Evolutionary conservation across 1,140 invertebrate species (phyloP).

Genomic region (Leptopilina clavipes): DNA sequence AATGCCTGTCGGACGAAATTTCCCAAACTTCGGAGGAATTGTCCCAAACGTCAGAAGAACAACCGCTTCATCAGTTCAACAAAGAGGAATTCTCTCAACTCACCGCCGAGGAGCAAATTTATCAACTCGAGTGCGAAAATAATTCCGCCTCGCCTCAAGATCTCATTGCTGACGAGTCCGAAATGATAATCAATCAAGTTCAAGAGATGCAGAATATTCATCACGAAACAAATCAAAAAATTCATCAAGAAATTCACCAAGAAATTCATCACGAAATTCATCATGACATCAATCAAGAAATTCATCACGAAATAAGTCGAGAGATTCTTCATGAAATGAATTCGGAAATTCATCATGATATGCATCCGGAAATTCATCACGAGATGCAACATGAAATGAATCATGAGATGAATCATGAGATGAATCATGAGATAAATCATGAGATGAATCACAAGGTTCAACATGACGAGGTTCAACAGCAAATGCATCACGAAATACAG

Average conservation of each 20-base stretch:
- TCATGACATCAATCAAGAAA: not conserved
- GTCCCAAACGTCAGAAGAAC: constrained; percentile 57
- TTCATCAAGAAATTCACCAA: not conserved
- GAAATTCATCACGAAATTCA: constrained; percentile 18
- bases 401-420: not conserved
- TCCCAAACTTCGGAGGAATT: constrained; percentile 54
- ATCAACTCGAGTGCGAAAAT: constrained; percentile 61
- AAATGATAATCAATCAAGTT: constrained; percentile 52
- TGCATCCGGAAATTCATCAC: not conserved
- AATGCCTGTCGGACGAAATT: constrained; percentile 39
- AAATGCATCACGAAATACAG: constrained; percentile 1
- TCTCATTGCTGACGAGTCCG: constrained; percentile 57
- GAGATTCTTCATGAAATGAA: constrained; percentile 1
- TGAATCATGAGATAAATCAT: not conserved
- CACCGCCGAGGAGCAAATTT: constrained; percentile 63
- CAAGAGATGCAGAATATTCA: constrained; percentile 40
- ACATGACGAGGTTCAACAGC: not conserved
- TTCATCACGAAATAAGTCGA: not conserved
- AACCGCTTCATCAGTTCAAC: constrained; percentile 60
- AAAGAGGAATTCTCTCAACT: constrained; percentile 60
- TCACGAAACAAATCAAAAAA: constrained; percentile 37
- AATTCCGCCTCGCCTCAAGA: constrained; percentile 51
- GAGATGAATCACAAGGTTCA: not conserved
- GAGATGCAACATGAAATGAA: not conserved
- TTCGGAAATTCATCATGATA: not conserved